Evolutionary conservation across 2,888 invertebrate genomes (phyloP), one percentile per base, ranked within the genome.

Genomic region (Hydrotaea diabolus): DNA sequence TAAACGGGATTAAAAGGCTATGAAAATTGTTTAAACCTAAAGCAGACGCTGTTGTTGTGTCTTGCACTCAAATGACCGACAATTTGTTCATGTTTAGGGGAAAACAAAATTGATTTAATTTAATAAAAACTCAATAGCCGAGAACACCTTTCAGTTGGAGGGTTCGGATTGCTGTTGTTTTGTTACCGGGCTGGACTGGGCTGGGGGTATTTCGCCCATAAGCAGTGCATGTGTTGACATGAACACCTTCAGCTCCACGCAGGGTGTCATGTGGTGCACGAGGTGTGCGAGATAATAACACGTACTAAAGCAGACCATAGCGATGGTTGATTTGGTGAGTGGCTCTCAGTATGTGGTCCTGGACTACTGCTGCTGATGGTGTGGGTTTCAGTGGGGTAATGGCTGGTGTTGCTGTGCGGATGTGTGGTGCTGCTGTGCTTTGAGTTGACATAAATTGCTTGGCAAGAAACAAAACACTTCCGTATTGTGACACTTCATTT

Each of bases 401-500:
- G 23, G 64, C 15, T 17, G 62, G 26, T 26, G 17, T 7, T n/a
- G 36, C 31, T 17, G n/a, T n/a, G 36, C 17, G 0, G 36, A 13
- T 26, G 59, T 64, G 4, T 64, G 71, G 23, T 2, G 66, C 49
- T 73, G 31, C 36, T 72, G 31, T 71, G 69, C 73, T 83, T 74
- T 77, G 73, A 69, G 76, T 59, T 15, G 69, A 78, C 80, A 78
- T 76, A 78, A 84, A 81, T 85, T 81, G 76, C 81, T 81, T 11
- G 66, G 21, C 57, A 84, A 75, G 81, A 79, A 81, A 78, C 73
- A 77, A 59, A 80, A 53, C 78, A 79, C 81, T 85, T 85, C 84
- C 84, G 84, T 73, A 77, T 81, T 78, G 76, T 79, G 81, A 85
- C 84, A 81, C 84, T 85, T 85, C 84, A 85, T 85, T 85, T 72